Evolutionary conservation across 1,140 invertebrate genomes (phyloP).

Genomic region (Nylanderia fulva): DNA sequence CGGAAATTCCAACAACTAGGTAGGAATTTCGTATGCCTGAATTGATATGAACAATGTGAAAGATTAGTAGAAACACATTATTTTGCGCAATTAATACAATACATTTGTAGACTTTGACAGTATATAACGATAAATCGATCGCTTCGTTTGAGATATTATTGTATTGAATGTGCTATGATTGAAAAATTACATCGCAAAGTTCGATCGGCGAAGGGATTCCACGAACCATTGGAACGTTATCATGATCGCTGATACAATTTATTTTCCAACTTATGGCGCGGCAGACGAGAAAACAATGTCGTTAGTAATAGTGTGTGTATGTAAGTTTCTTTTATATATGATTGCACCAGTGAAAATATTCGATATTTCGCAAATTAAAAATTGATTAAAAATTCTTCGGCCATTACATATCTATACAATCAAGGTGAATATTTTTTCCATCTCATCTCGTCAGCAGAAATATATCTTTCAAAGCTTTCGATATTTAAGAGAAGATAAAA

Average conservation of each 20-base stretch:
- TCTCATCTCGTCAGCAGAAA: not conserved
- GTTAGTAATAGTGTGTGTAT: slow-evolving; percentile 11
- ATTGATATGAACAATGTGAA: not conserved
- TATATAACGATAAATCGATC: slow-evolving; percentile 55
- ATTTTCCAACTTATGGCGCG: slow-evolving; percentile 36
- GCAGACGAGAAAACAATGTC: slow-evolving; percentile 24
- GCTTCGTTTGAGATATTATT: slow-evolving; percentile 64
- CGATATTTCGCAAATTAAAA: not conserved
- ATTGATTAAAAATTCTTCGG: not conserved
- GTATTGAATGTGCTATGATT: not conserved
- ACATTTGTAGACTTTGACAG: not conserved
- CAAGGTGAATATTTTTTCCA: not conserved
- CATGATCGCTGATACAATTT: slow-evolving; percentile 41
- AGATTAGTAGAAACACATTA: not conserved
- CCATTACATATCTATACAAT: not conserved
- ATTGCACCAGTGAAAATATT: not conserved
- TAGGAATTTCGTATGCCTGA: not conserved
- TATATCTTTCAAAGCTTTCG: not conserved
- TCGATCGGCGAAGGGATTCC: slow-evolving; percentile 22
- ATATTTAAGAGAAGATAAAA: not conserved
- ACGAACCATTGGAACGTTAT: slow-evolving; percentile 34
- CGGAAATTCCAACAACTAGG: not conserved
- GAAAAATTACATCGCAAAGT: slow-evolving; percentile 32
- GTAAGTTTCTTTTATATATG: slow-evolving; percentile 3
- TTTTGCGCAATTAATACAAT: not conserved